A percentile compares a stretch with the other conserved stretches of the same genome.
Conservation (phyloP, 2,888 invertebrate genomes). For the Chymomyza procnemis region DNA sequence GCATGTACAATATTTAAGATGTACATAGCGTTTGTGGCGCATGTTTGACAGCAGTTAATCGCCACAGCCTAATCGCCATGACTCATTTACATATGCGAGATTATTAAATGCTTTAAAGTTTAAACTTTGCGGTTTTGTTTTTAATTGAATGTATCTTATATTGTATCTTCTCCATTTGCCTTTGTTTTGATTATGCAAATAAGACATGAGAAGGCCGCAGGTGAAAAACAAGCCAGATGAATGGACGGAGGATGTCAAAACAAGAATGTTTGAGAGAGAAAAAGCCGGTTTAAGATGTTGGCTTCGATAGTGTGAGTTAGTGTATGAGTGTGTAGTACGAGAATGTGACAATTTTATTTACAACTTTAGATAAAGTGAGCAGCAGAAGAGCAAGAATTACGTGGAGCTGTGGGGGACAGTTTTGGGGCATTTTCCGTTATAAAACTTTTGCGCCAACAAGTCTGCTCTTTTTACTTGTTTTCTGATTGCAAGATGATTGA, state of each 20-base stretch:
- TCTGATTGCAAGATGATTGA: too few species aligned
- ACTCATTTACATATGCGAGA: slow-evolving; percentile 44
- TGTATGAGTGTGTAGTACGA: neutral
- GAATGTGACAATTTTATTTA: neutral
- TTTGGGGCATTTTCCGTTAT: too few species aligned
- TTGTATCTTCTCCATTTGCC: slow-evolving; percentile 19
- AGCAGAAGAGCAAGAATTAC: too few species aligned
- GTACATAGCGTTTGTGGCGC: neutral
- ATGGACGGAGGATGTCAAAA: slow-evolving; percentile 28
- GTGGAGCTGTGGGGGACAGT: too few species aligned
- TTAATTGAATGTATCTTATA: slow-evolving; percentile 15
- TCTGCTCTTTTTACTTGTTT: too few species aligned
- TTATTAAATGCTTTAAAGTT: neutral
- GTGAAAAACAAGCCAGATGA: slow-evolving; percentile 55
- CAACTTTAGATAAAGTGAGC: too few species aligned
- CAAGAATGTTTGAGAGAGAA: slow-evolving; percentile 30
- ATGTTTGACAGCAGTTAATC: slow-evolving; percentile 48
- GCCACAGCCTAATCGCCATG: slow-evolving; percentile 32
- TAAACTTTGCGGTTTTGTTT: slow-evolving; percentile 25
- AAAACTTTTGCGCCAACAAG: too few species aligned
- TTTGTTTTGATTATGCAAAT: slow-evolving; percentile 58
- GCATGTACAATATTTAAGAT: too few species aligned
- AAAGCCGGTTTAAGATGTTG: slow-evolving; percentile 31
- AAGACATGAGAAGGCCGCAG: slow-evolving; percentile 53
- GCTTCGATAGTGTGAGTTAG: neutral